Base-by-base conservation (phyloP, 2,888 invertebrate species). In the Parnassius glacialis region DNA sequence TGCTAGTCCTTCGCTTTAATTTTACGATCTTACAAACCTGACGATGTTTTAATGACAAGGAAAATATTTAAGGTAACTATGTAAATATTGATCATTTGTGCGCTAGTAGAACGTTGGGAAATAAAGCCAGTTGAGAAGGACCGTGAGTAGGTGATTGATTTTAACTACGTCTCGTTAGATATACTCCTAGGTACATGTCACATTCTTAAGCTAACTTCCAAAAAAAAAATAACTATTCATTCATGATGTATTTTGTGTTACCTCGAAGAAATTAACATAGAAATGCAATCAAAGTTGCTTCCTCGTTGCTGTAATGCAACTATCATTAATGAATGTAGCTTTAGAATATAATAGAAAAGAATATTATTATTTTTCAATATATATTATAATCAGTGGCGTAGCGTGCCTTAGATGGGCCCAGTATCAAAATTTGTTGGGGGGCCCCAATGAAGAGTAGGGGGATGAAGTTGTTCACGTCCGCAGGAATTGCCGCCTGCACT, bases 71-170 rank as follows among this genome's bases (percentile, higher is more conserved):
- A 57, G 43, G 43, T 25, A 43, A 51, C 2, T 56, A 48, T 52
- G 57, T 43, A 57, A 51, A 51, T 50, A 41, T 9, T 13, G 12
- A 43, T 42, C 25, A 25, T 44, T 1, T 25, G 10, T 57, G 51
- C 42, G 51, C 16, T 57, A 43, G 10, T 53, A 47, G 42, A 48
- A 59, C 52, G 52, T 53, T 59, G 34, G 12, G 12, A 12, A 53
- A 53, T 53, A 34, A 41, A 43, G n/a, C 13, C 9, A 13, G 13
- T 16, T 2, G 12, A 59, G 25, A 9, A 47, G 12, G 41, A 52
- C 47, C 59, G 59, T 59, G 53, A 59, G 53, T 13, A 59, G 41
- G 47, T 11, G 47, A 52, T 52, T 34, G 25, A 16, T 34, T 45
- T 45, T 51, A 50, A n/a, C 20, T n/a, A 51, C 5, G 25, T 20